Base-by-base conservation (phyloP, 2,797 vertebrate species). In the Paguma larvata region DNA sequence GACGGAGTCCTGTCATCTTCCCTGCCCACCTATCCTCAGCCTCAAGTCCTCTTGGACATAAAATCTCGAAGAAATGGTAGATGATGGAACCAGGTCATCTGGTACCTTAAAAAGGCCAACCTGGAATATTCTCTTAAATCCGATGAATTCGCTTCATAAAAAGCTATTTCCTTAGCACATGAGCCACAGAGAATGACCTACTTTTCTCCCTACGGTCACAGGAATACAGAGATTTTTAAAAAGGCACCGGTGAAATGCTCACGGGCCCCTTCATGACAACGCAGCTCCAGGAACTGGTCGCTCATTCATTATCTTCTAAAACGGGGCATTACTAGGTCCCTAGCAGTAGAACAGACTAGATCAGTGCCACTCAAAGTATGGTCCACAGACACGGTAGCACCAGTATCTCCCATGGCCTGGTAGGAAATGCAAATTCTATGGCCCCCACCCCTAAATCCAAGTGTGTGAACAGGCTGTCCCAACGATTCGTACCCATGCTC, bases 61-160 rank as follows among this genome's bases (percentile, higher is more conserved):
- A 80, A 62, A 79, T 62, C 79, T 38, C 87, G 51, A 96, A 79
- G 48, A 95, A 97, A 93, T 7, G 46, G 38, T 59, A 87, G 94
- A 88, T 62, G 46, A 73, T 38, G 13, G 30, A 93, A 97, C 38
- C 56, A 93, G 65, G 56, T 92, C 87, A 94, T 68, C 11, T 89
- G 46, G 34, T 63, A 82, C 79, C 93, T 93, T 77, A 72, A 92
- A 96, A 96, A 87, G 38, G 34, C 30, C 56, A 95, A 79, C 13
- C 30, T 82, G 85, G 18, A 94, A 94, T 51, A 48, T 56, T 53
- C 86, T 63, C 68, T 9, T 51, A 9, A 93, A 88, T 75, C 41
- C 62, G 84, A n/a, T 82, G n/a, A 94, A 70, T 44, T 91, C 6
- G 91, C 91, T 68, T 89, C 79, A 46, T 86, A 92, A 94, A 79